Base-by-base conservation (phyloP, 1,140 invertebrate species). In the Whitmania pigra region DNA sequence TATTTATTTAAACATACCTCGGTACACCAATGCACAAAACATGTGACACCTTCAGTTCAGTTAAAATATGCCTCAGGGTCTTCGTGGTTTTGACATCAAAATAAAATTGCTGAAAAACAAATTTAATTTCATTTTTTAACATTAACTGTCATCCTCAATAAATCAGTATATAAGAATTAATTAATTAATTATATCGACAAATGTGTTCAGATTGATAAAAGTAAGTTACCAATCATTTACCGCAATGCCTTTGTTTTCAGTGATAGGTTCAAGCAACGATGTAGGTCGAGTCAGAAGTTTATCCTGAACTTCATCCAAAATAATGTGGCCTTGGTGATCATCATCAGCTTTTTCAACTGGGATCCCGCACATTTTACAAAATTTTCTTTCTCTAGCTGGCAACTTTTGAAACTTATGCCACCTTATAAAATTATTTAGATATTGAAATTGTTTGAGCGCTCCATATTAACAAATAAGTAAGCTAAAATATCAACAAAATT, bases 1-100 rank as follows among this genome's bases (percentile, higher is more conserved):
- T n/a, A n/a, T n/a, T n/a, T n/a, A 20, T 25, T 25, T 57, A 3
- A n/a, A 25, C 9, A 20, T 25, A 63, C 57, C 57, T 63, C 11
- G 57, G 57, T n/a, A 31, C 57, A 25, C 57, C 57, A 63, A 63
- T 63, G 57, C 57, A 63, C 18, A 63, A 63, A 63, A 63, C 57
- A 63, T 63, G 57, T 25, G 22, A 25, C 7, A 63, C 22, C 29
- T 63, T 63, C 29, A 25, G 57, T 4, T 63, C 4, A 63, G 29
- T 63, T 22, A 63, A 25, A 31, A 31, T 25, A 2, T 63, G 2
- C 22, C 9, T n/a, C 29, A 63, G 18, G 11, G 29, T 25, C 9
- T 63, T 31, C 22, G 22, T 63, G 57, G 57, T 63, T 63, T 63
- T 31, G 22, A 13, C 22, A 17, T 31, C 29, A 31, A 63, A 63